A percentile compares a stretch with the other conserved stretches of the same genome.
Evolutionary conservation across 2,113 vertebrate genomes (phyloP).

Genomic region (Cyprinodon tularosa): DNA sequence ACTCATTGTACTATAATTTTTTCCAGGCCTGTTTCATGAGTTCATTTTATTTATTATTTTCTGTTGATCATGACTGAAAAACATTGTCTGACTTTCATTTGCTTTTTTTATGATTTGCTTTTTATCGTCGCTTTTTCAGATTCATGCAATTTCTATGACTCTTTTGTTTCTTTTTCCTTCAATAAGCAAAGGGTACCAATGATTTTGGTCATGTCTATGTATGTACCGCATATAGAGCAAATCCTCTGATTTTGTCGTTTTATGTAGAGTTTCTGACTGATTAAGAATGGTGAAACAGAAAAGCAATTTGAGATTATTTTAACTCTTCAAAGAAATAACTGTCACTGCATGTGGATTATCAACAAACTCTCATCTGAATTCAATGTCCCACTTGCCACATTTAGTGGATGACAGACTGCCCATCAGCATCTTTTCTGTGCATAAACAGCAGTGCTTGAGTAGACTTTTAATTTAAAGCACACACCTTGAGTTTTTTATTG

Average conservation of each 20-base stretch:
- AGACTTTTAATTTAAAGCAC: conserved; percentile 3
- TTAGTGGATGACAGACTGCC: conserved; percentile 2
- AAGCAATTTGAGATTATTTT: conserved; percentile 36
- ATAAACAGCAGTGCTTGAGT: not conserved
- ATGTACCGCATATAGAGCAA: conserved; percentile 1
- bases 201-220: not conserved
- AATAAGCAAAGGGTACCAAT: too few relatives aligned
- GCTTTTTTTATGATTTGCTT: too few relatives aligned
- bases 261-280: conserved; percentile 23
- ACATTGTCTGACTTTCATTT: too few relatives aligned
- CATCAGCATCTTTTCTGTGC: not conserved
- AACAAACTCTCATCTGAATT: conserved; percentile 42
- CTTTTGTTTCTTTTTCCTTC: too few relatives aligned
- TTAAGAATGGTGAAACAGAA: not conserved
- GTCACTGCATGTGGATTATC: conserved; percentile 56
- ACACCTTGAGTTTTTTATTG: not conserved
- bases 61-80: too few relatives aligned
- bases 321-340: conserved; percentile 43
- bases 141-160: too few relatives aligned
- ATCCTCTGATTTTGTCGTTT: not conserved
- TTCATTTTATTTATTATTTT: too few relatives aligned
- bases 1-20: too few relatives aligned
- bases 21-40: too few relatives aligned
- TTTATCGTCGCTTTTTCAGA: too few relatives aligned
- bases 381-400: conserved; percentile 23